Conservation (phyloP, 2,888 invertebrate genomes). For the Synergus japonicus region DNA sequence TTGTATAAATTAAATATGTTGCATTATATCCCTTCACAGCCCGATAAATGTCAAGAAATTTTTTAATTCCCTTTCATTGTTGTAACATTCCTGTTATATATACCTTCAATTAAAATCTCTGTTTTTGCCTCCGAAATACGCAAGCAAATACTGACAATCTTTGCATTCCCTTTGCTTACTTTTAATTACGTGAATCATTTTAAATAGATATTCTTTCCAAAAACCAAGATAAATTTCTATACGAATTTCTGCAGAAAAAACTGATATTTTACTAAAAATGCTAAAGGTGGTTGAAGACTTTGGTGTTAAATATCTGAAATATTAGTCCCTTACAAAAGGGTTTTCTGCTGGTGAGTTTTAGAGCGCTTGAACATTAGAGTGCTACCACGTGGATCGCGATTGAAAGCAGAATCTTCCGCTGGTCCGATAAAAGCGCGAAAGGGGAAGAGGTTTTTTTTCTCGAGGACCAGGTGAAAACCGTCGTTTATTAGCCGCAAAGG, state of each 20-base stretch:
- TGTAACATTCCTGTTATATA: no score
- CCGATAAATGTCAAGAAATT: no score
- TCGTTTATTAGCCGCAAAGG: constrained; percentile 69
- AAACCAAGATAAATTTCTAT: not conserved
- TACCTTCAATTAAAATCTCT: no score
- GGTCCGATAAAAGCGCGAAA: constrained; percentile 29
- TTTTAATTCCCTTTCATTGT: no score
- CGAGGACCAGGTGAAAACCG: constrained; percentile 60
- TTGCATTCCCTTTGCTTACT: no score
- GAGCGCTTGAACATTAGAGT: constrained; percentile 29
- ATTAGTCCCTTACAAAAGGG: constrained; percentile 16
- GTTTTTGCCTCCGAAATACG: no score
- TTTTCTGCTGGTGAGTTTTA: constrained; percentile 6
- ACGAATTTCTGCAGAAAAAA: not conserved
- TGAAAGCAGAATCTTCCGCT: constrained; percentile 23
- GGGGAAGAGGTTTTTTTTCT: constrained; percentile 8
- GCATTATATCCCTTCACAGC: no score
- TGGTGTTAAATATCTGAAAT: constrained; percentile 12
- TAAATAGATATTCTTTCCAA: no score
- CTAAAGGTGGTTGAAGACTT: not conserved
- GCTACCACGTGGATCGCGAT: constrained; percentile 34
- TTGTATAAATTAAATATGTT: no score
- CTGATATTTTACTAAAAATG: not conserved
- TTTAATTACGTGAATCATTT: no score
- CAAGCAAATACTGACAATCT: no score